These are phyloP conservation scores for Champsocephalus gunnari DNA, from an alignment of 2,797 vertebrate genomes.

Conservation along the genomic window DNA sequence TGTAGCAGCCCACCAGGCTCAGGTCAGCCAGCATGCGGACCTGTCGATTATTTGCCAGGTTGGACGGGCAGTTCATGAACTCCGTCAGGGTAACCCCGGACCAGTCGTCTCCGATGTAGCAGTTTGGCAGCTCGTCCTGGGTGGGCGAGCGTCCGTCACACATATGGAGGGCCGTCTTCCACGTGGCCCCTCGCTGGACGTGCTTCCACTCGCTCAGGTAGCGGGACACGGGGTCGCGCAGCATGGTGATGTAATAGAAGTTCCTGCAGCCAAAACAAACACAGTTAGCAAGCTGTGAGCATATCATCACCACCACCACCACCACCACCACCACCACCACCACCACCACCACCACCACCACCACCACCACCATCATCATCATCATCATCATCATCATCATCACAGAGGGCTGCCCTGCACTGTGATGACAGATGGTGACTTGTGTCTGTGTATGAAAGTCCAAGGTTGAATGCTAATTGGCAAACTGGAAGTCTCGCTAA, in stretches of 20 bases:
- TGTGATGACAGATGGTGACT: conserved; percentile 76
- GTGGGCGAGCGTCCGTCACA: conserved; percentile 96
- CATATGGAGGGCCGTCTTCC: conserved; percentile 97
- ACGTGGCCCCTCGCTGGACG: conserved; percentile 95
- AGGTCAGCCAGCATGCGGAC: conserved; percentile 98
- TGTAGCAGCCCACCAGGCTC: conserved; percentile 87
- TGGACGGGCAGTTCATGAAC: conserved; percentile 95
- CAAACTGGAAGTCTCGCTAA: conserved; percentile 84
- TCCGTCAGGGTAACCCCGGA: conserved; percentile 92
- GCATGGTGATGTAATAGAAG: conserved; percentile 99
- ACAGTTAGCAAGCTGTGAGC: conserved; percentile 77
- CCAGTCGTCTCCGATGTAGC: conserved; percentile 94
- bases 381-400: conserved; percentile 43
- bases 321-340: too few relatives aligned
- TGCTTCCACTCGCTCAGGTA: conserved; percentile 98
- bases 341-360: too few relatives aligned
- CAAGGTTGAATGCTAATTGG: conserved; percentile 85
- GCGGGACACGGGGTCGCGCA: conserved; percentile 95
- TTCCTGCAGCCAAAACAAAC: conserved; percentile 91
- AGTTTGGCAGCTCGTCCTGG: conserved; percentile 93
- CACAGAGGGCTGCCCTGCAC: conserved; percentile 58
- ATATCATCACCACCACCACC: too few relatives aligned
- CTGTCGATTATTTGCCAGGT: conserved; percentile 96
- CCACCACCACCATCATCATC: too few relatives aligned
- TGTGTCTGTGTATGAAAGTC: conserved; percentile 62